Conservation (phyloP, 2,888 invertebrate species). For the Macaria liturata region DNA sequence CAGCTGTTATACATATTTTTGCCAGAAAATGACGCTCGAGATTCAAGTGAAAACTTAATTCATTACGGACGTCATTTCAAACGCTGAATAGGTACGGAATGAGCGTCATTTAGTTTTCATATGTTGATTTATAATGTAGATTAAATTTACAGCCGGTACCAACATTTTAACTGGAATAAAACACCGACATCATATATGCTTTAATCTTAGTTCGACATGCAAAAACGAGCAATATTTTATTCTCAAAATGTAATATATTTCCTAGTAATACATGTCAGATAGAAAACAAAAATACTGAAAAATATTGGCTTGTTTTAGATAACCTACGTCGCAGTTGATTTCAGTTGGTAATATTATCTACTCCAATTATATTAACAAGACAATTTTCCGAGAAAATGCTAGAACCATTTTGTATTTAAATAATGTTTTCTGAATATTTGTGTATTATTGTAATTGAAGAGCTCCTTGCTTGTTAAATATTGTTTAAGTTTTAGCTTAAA, state of each 20-base stretch:
- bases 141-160: not conserved
- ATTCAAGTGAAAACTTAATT: slow-evolving; percentile 5
- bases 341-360: no score
- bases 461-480: slow-evolving; percentile 23
- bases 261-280: no score
- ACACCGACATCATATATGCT: no score
- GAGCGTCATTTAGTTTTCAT: slow-evolving; percentile 1
- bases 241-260: no score
- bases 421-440: slow-evolving; percentile 20
- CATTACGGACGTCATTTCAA: not conserved
- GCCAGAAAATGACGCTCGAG: slow-evolving; percentile 5
- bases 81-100: slow-evolving; percentile 3
- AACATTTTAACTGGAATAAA: not conserved
- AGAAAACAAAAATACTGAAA: no score
- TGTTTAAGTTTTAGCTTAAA: slow-evolving; percentile 30
- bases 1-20: slow-evolving; percentile 9
- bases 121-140: slow-evolving; percentile 1
- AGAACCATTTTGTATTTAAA: slow-evolving; percentile 18
- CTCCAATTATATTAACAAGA: slow-evolving; percentile 7
- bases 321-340: no score
- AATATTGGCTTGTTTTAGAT: no score
- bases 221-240: no score
- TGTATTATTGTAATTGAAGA: slow-evolving; percentile 23
- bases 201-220: no score
- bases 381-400: slow-evolving; percentile 11